phyloP scores from a whole-genome alignment of 2,888 invertebrate species.

The Sthenelais limicola region DNA sequence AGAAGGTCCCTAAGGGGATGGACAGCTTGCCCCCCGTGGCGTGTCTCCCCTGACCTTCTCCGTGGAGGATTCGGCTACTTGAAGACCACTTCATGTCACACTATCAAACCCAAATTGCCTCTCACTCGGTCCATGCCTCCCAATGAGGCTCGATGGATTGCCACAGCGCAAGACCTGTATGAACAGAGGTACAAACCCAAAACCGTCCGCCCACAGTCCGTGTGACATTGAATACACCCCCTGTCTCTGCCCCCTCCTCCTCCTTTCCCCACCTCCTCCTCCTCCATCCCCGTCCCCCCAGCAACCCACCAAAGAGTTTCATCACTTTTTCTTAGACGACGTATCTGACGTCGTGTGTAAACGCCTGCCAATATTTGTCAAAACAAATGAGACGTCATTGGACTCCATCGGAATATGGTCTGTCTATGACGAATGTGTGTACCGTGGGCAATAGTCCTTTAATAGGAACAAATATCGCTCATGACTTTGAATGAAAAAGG shows the following conservation, averaged over 20 bases:
- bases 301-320: not conserved
- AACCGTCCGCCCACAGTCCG: not conserved
- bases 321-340: constrained; percentile 20
- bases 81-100: too few species aligned
- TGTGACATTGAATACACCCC: not conserved
- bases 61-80: too few species aligned
- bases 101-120: too few species aligned
- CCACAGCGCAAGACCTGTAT: too few species aligned
- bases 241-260: not conserved
- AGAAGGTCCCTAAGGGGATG: too few species aligned
- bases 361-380: constrained; percentile 23
- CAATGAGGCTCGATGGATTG: too few species aligned
- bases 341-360: constrained; percentile 3
- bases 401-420: too few species aligned
- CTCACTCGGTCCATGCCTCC: too few species aligned
- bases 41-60: too few species aligned
- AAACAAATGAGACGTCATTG: constrained; percentile 33
- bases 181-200: too few species aligned
- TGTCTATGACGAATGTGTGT: constrained; percentile 30
- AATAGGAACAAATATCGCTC: constrained; percentile 32
- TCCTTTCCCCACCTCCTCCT: not conserved
- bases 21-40: too few species aligned
- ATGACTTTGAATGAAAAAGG: constrained; percentile 23
- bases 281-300: constrained; percentile 1
- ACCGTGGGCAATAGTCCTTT: constrained; percentile 4